Conservation (phyloP, 2,797 vertebrate genomes). For the Brachymystax lenok region DNA sequence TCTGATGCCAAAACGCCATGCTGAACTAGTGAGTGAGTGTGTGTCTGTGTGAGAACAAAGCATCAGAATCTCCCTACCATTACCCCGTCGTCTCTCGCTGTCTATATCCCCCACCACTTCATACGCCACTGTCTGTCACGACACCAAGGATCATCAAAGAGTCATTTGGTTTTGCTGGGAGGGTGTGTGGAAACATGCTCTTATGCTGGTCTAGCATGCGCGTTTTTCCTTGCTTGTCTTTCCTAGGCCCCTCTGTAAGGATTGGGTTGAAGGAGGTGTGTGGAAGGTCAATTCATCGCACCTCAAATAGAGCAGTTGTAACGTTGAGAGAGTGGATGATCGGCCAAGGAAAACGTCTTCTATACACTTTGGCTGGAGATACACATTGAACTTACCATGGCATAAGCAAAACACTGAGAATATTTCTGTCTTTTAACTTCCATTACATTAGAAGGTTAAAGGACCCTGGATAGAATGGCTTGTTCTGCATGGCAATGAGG, state of each 20-base stretch:
- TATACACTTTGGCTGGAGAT: background rate
- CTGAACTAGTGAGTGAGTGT: background rate
- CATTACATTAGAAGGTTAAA: background rate
- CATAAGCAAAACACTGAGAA: background rate
- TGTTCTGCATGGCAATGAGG: background rate
- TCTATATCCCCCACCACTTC: slow-evolving; percentile 40
- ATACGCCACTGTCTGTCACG: slow-evolving; percentile 39
- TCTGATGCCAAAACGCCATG: background rate
- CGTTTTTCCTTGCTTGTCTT: background rate
- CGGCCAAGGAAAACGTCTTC: background rate
- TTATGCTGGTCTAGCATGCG: background rate
- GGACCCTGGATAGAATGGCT: background rate
- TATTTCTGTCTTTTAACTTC: background rate
- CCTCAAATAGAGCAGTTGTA: background rate
- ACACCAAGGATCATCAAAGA: background rate
- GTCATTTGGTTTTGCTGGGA: background rate
- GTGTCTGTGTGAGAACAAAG: background rate
- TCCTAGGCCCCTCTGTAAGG: background rate
- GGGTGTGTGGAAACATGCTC: background rate
- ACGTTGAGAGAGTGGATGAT: background rate
- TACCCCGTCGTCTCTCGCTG: background rate
- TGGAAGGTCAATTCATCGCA: background rate
- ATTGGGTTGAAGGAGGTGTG: background rate
- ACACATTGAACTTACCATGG: background rate
- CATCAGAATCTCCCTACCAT: background rate